Evolutionary conservation across 1,140 invertebrate genomes (phyloP).

Genomic region (Kradibia gibbosae): DNA sequence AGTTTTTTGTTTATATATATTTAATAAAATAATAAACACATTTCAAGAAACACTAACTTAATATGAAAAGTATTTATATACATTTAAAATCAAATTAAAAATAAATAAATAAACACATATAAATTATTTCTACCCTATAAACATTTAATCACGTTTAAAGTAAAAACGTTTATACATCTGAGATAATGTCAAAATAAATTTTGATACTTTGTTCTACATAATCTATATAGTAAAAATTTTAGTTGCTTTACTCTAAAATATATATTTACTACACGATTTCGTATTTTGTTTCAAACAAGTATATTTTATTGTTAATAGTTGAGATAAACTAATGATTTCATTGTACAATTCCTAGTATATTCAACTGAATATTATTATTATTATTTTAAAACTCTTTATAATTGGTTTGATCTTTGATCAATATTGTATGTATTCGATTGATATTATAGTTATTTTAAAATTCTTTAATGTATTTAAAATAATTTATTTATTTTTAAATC

Average conservation of each 20-base stretch:
- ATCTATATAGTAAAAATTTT: not conserved
- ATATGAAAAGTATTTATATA: not conserved
- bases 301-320: not conserved
- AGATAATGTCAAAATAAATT: slow-evolving; percentile 15
- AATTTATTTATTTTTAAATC: not conserved
- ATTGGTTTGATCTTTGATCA: not conserved
- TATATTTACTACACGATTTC: not conserved
- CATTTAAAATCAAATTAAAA: not conserved
- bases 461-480: not conserved
- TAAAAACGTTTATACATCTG: not conserved
- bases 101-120: not conserved
- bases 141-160: not conserved
- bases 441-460: not conserved
- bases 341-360: not conserved
- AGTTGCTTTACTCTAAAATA: not conserved
- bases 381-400: not conserved
- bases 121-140: not conserved
- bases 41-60: too few relatives aligned
- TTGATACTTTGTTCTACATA: not conserved
- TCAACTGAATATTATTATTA: not conserved
- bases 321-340: not conserved
- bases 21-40: too few relatives aligned
- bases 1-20: not conserved
- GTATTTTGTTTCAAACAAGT: not conserved
- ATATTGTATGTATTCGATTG: not conserved